Evolutionary conservation across 2,797 vertebrate species (phyloP).

Genomic region (Pelobates cultripes): DNA sequence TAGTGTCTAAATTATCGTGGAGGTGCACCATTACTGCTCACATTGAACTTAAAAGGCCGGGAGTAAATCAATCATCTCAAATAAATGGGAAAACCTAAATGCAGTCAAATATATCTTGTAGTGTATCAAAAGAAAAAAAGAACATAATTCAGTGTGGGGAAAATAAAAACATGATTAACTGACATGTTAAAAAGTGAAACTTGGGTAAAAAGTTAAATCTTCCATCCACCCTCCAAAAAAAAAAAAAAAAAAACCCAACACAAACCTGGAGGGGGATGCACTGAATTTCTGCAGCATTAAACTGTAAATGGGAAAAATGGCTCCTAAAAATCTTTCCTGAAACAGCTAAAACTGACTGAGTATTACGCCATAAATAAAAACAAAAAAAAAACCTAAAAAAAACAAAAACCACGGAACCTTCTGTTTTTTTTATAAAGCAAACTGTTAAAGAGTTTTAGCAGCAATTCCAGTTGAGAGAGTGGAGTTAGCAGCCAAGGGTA

Average conservation of each 20-base stretch:
- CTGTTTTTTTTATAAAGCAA: constrained; percentile 59
- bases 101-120: not conserved
- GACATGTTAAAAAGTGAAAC: too few species aligned
- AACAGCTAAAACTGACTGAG: constrained; percentile 55
- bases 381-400: too few species aligned
- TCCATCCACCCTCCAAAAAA: not conserved
- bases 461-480: constrained; percentile 62
- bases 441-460: constrained; percentile 61
- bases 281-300: constrained; percentile 44
- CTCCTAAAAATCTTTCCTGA: constrained; percentile 53
- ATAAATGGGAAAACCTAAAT: not conserved
- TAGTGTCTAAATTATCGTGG: constrained; percentile 40
- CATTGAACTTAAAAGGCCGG: constrained; percentile 16
- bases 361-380: constrained; percentile 54
- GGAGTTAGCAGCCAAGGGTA: constrained; percentile 57
- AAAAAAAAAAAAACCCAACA: constrained; percentile 1
- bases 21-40: constrained; percentile 16
- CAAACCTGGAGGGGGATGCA: constrained; percentile 56
- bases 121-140: not conserved
- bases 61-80: not conserved
- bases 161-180: not conserved
- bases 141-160: not conserved
- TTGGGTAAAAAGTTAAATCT: too few species aligned
- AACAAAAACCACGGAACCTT: constrained; percentile 57
- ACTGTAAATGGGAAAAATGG: constrained; percentile 42